These are phyloP conservation scores for Phyllostomus discolor DNA, from an alignment of 2,113 vertebrate genomes.

Conservation along the genomic window DNA sequence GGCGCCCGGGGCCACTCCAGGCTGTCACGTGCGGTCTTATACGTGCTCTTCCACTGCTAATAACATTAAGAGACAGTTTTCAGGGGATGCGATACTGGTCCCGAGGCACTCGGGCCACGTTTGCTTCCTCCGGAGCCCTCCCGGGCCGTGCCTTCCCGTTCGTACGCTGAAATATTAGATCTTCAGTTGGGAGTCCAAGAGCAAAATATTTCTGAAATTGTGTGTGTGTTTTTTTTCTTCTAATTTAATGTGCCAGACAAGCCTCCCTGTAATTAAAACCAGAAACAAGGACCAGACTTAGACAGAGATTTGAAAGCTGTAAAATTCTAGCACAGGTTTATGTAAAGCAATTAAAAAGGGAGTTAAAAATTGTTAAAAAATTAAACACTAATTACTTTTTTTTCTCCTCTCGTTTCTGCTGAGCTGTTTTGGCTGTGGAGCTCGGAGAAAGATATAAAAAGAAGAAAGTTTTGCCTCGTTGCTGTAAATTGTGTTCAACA, in stretches of 20 bases:
- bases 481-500: conserved; percentile 73
- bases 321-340: conserved; percentile 87
- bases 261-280: conserved; percentile 83
- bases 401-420: conserved; percentile 67
- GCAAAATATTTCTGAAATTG: conserved; percentile 67
- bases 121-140: not conserved
- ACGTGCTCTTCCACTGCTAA: not conserved
- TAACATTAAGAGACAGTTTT: not conserved
- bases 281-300: conserved; percentile 79
- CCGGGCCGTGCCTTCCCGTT: not conserved
- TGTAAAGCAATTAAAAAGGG: conserved; percentile 84
- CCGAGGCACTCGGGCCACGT: not conserved
- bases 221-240: conserved; percentile 24
- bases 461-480: conserved; percentile 64
- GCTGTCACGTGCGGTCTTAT: not conserved
- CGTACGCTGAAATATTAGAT: conserved; percentile 25
- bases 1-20: accelerated
- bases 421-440: conserved; percentile 69
- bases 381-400: conserved; percentile 84
- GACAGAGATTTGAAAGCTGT: conserved; percentile 79
- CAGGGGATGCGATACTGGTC: accelerated
- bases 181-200: conserved; percentile 50
- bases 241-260: conserved; percentile 78
- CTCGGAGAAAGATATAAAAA: conserved; percentile 70
- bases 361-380: conserved; percentile 85